Evolutionary conservation across 2,113 vertebrate species (phyloP).

Genomic region (Grallaria varia): DNA sequence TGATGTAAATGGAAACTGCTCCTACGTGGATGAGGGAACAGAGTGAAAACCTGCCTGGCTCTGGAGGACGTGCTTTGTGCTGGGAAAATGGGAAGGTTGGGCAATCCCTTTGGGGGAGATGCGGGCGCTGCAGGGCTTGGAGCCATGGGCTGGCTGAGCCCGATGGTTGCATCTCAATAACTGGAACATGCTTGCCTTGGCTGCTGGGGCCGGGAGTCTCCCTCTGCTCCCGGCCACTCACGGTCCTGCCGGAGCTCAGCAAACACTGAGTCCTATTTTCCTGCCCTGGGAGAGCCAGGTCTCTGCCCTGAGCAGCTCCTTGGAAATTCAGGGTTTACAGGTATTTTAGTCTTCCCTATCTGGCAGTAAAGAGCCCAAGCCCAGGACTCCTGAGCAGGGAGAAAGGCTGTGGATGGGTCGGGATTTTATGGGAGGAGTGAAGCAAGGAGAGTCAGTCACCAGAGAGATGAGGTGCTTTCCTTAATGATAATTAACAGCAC

Average conservation of each 20-base stretch:
- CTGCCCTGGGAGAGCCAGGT: not conserved
- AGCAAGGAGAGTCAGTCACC: not conserved
- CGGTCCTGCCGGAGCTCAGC: rapidly evolving
- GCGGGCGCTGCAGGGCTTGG: rapidly evolving
- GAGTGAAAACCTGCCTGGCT: rapidly evolving
- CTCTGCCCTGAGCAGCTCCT: not conserved
- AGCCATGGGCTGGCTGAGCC: not conserved
- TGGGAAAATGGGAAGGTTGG: not conserved
- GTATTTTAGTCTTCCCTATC: not conserved
- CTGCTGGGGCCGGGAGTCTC: not conserved
- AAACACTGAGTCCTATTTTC: rapidly evolving
- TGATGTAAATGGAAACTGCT: not conserved
- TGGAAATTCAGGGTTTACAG: not conserved
- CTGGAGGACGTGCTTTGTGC: rapidly evolving
- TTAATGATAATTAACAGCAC: not conserved
- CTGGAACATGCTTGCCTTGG: not conserved
- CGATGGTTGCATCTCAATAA: not conserved
- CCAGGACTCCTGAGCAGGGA: not conserved
- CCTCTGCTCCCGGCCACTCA: rapidly evolving
- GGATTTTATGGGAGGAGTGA: not conserved
- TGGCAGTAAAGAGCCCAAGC: not conserved
- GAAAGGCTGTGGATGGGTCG: rapidly evolving
- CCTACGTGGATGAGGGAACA: rapidly evolving
- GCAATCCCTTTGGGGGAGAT: not conserved
- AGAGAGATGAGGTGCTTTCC: rapidly evolving